phyloP scores from a whole-genome alignment of 2,888 invertebrate species.

The Chaitophorus viminalis region DNA sequence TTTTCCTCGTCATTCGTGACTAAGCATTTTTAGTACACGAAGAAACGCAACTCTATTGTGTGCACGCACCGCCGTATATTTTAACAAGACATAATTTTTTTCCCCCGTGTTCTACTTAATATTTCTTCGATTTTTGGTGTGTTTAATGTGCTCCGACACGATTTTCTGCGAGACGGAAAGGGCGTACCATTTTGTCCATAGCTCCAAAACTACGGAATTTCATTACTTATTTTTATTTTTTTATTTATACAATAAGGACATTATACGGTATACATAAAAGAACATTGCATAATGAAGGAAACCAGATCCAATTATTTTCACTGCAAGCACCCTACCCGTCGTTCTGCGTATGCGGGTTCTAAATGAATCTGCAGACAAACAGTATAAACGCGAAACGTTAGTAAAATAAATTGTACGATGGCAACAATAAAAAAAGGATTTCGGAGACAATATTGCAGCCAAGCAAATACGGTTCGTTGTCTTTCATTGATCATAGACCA shows the following conservation, averaged over 20 bases:
- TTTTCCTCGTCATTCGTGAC: neutral
- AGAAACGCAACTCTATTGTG: neutral
- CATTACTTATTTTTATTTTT: constrained; percentile 26
- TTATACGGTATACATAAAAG: constrained; percentile 43
- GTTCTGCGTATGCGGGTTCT: constrained; percentile 14
- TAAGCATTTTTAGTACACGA: neutral
- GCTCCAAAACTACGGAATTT: constrained; percentile 21
- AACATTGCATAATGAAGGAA: constrained; percentile 54
- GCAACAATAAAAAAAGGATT: constrained; percentile 31
- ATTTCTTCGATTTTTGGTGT: neutral
- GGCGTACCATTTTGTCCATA: constrained; percentile 33
- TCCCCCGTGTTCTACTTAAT: neutral
- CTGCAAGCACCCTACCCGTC: neutral
- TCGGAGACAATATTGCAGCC: constrained; percentile 34
- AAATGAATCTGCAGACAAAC: constrained; percentile 50
- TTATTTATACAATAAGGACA: constrained; percentile 25
- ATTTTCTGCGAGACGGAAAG: neutral
- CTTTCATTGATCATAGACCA: constrained; percentile 40
- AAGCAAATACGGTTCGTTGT: constrained; percentile 47
- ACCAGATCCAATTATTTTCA: constrained; percentile 54
- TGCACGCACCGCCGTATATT: neutral
- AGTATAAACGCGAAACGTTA: constrained; percentile 41
- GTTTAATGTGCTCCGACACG: constrained; percentile 18
- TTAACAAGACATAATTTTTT: neutral
- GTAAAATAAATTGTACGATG: constrained; percentile 55